Percentiles rank a stretch among this genome's conserved stretches.
phyloP scores from a whole-genome alignment of 2,797 vertebrate genomes.

The Brachymystax lenok region DNA sequence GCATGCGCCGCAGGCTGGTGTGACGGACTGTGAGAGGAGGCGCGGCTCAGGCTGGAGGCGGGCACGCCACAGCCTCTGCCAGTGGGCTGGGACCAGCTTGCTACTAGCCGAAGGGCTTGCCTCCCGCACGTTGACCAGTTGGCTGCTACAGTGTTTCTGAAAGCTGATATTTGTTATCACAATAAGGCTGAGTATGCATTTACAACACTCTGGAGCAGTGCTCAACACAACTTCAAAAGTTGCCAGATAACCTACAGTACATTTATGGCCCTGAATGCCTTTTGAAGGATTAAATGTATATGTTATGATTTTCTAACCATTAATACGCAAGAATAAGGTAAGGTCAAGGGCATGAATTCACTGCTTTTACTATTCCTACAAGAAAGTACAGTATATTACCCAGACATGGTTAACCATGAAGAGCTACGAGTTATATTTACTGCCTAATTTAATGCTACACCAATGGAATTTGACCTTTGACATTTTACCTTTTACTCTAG shows the following conservation, averaged over 20 bases:
- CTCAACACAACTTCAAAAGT: slow-evolving; percentile 17
- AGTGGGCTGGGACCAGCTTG: slow-evolving; percentile 82
- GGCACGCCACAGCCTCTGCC: slow-evolving; percentile 77
- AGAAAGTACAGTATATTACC: slow-evolving; percentile 35
- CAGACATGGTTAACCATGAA: slow-evolving; percentile 23
- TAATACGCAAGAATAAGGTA: slow-evolving; percentile 22
- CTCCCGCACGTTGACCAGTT: slow-evolving; percentile 86
- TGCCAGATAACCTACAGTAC: slow-evolving; percentile 11
- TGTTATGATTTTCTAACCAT: background rate
- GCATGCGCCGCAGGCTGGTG: slow-evolving; percentile 83
- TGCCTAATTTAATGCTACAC: slow-evolving; percentile 33
- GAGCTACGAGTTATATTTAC: slow-evolving; percentile 26
- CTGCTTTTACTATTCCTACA: slow-evolving; percentile 32
- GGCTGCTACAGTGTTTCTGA: slow-evolving; percentile 74
- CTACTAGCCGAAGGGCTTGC: slow-evolving; percentile 84
- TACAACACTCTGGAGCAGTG: slow-evolving; percentile 10
- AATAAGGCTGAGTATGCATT: slow-evolving; percentile 66
- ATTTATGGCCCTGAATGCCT: background rate
- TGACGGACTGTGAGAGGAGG: slow-evolving; percentile 80
- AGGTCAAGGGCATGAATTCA: slow-evolving; percentile 31
- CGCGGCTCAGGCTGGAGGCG: slow-evolving; percentile 78
- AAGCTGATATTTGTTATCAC: slow-evolving; percentile 69
- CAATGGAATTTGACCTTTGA: slow-evolving; percentile 48
- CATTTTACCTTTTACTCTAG: slow-evolving; percentile 47
- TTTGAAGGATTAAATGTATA: background rate